phyloP scores from a whole-genome alignment of 2,797 vertebrate species.

The Xenentodon cancila region DNA sequence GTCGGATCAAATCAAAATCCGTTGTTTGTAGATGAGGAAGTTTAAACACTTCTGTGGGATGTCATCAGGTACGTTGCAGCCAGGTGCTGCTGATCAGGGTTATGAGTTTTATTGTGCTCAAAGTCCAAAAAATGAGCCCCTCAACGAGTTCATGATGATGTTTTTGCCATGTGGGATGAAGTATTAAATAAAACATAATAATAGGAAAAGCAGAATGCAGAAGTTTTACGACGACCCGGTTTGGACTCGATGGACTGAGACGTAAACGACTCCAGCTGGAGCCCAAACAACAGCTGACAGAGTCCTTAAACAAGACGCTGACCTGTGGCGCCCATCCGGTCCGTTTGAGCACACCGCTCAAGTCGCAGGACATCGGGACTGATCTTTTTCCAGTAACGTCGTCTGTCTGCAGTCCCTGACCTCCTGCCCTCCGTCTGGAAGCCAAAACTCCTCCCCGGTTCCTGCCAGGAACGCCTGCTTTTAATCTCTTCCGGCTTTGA shows the following conservation, averaged over 20 bases:
- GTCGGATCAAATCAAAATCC: too few relatives aligned
- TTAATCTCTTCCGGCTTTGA: slow-evolving; percentile 37
- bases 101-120: too few relatives aligned
- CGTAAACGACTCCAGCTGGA: slow-evolving; percentile 18
- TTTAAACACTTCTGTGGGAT: too few relatives aligned
- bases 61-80: too few relatives aligned
- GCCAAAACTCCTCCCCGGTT: slow-evolving; percentile 5
- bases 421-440: slow-evolving; percentile 22
- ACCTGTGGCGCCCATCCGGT: slow-evolving; percentile 42
- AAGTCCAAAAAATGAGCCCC: too few relatives aligned
- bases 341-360: neutral
- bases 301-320: slow-evolving; percentile 29
- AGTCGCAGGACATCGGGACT: neutral
- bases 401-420: neutral
- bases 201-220: neutral
- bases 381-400: neutral
- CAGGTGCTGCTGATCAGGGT: too few relatives aligned
- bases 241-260: neutral
- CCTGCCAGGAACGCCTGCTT: slow-evolving; percentile 7
- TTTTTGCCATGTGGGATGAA: too few relatives aligned
- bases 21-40: too few relatives aligned
- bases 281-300: slow-evolving; percentile 31
- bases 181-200: neutral
- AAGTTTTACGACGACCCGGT: neutral
- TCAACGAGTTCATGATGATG: too few relatives aligned